Base-by-base conservation (phyloP, 2,888 invertebrate genomes). In the Platycheirus rosarum region DNA sequence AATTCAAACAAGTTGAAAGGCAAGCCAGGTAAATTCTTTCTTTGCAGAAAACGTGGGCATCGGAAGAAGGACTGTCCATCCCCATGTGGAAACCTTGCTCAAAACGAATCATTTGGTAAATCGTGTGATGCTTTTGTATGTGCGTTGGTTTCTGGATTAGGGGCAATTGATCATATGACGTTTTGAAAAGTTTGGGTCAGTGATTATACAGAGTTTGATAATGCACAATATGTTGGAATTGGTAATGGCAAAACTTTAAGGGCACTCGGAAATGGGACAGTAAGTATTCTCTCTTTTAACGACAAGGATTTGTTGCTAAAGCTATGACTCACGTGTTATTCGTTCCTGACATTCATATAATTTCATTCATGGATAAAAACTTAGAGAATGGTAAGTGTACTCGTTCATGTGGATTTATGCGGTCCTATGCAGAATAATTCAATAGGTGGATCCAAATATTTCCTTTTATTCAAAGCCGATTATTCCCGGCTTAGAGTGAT, bases 381-480 rank as follows among this genome's bases (percentile, higher is more conserved):
- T 69, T 44, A 7, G 11, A 84, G 51, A 8, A 42, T 49, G 7
- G 2, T 35, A 49, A 84, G 84, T 23, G 79, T 84, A 29, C 20
- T 86, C 13, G 66, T 87, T 7, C 86, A 86, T 46, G 74, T 85
- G 20, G 86, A 87, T n/a, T n/a, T n/a, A n/a, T n/a, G n/a, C n/a
- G n/a, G n/a, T n/a, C n/a, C n/a, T n/a, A n/a, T n/a, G n/a, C n/a
- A n/a, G n/a, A n/a, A n/a, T n/a, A n/a, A n/a, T n/a, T 85, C 86
- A 44, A 40, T 85, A 60, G 85, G 84, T 20, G 84, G 84, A 14
- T 76, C 85, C 5, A 80, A 63, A 16, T 86, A 85, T 80, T 84
- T 85, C 51, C 14, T 85, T 9, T 32, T 85, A 29, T 80, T 85
- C 49, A 76, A 80, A 42, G 85, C 86, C 69, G 85, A 85, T 69